Evolutionary conservation across 2,797 vertebrate species (phyloP), one percentile per base, ranked within the genome.

Genomic region (Lagodon rhomboides): DNA sequence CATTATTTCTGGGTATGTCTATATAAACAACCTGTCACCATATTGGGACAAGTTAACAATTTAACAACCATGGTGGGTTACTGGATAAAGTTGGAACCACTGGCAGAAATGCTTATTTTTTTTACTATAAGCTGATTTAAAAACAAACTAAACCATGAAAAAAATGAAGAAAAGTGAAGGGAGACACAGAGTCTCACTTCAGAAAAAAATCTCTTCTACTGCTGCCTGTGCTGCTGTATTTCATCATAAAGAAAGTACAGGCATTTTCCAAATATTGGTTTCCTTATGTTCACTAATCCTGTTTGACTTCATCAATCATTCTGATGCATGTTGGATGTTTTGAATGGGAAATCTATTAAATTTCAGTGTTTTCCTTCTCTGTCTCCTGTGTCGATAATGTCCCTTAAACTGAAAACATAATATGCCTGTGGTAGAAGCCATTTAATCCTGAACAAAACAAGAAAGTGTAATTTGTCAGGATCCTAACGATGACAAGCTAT

Each of bases 281-380:
- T 78, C 50, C 12, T 64, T 12, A 25, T 50, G 22, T 43, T 50
- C 54, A 43, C 55, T 55, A 54, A 83, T 79, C 41, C 3, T 34
- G 20, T 60, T 80, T 5, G 30, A 72, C 43, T 72, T 60, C 62
- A 79, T 86, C 66, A 64, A 68, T 87, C 77, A 81, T 8, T 64
- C 50, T 71, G 54, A 80, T 68, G 67, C 16, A 66, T 53, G 56
- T 58, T n/a, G n/a, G 67, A 63, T 51, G 56, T 47, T 66, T 43
- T 58, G 20, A 60, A 73, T 10, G 18, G 47, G 41, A 69, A 80
- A 80, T 79, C 63, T 25, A 71, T 77, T 60, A 59, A 12, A 65
- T 60, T 18, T 75, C n/a, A 46, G n/a, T 20, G 22, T 51, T 69
- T 75, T 56, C 10, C 27, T 75, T 44, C 27, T 38, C 34, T 17